These are phyloP conservation scores for Cydia amplana DNA, from an alignment of 1,140 invertebrate genomes.

Conservation along the genomic window DNA sequence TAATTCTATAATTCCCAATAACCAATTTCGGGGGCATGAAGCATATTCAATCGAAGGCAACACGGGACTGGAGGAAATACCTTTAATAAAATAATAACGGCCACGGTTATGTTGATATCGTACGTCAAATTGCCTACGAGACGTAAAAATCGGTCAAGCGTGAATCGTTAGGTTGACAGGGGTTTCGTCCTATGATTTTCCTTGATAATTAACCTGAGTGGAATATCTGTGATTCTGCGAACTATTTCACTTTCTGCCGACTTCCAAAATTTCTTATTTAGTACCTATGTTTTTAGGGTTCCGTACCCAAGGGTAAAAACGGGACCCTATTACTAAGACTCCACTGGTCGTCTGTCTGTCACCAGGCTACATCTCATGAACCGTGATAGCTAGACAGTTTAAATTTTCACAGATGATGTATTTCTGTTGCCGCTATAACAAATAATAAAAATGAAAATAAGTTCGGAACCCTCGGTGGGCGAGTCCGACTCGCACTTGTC, in stretches of 20 bases:
- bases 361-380: no score
- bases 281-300: no score
- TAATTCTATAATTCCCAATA: background rate
- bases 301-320: no score
- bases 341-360: no score
- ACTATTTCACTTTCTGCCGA: background rate
- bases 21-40: background rate
- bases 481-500: no score
- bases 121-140: constrained; percentile 43
- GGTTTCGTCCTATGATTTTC: background rate
- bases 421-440: no score
- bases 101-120: constrained; percentile 12
- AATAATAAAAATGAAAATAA: no score
- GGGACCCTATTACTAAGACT: no score
- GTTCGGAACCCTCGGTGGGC: no score
- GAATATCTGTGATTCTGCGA: background rate
- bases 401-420: no score
- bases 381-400: no score
- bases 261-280: background rate
- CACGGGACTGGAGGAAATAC: background rate
- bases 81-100: constrained; percentile 19
- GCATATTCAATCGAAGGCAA: background rate
- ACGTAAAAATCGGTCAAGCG: constrained; percentile 43
- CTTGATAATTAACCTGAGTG: background rate
- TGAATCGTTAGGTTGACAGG: background rate